Evolutionary conservation across 1,140 invertebrate genomes (phyloP).

Genomic region (Cydia fagiglandana): DNA sequence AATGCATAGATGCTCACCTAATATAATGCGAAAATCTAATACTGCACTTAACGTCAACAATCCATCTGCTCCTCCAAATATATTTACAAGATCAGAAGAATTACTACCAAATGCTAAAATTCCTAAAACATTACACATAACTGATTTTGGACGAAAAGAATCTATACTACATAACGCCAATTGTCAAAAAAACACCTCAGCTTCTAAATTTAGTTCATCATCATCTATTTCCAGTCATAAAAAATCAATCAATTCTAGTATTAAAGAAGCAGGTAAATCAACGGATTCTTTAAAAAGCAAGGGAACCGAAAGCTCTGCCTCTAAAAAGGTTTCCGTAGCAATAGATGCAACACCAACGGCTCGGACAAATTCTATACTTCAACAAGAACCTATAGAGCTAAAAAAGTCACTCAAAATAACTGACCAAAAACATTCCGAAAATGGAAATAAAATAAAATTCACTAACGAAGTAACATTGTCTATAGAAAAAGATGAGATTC

Average conservation of each 20-base stretch:
- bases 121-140: constrained; percentile 48
- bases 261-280: constrained; percentile 62
- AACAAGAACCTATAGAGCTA: constrained; percentile 87
- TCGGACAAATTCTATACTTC: constrained; percentile 84
- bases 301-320: constrained; percentile 73
- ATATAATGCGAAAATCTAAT: constrained; percentile 80
- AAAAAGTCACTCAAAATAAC: constrained; percentile 79
- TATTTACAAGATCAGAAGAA: constrained; percentile 67
- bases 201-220: constrained; percentile 67
- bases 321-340: constrained; percentile 85
- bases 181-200: constrained; percentile 66
- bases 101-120: constrained; percentile 62
- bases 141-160: background rate
- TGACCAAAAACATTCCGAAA: constrained; percentile 60
- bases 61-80: constrained; percentile 57
- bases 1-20: constrained; percentile 85
- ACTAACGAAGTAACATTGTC: constrained; percentile 78
- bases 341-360: constrained; percentile 87
- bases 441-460: constrained; percentile 57
- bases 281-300: constrained; percentile 72
- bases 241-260: constrained; percentile 47
- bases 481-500: constrained; percentile 55
- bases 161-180: constrained; percentile 36
- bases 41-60: constrained; percentile 74
- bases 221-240: constrained; percentile 68